Evolutionary conservation across 2,113 vertebrate genomes (phyloP), one percentile per base, ranked within the genome.

Genomic region (Triplophysa dalaica): DNA sequence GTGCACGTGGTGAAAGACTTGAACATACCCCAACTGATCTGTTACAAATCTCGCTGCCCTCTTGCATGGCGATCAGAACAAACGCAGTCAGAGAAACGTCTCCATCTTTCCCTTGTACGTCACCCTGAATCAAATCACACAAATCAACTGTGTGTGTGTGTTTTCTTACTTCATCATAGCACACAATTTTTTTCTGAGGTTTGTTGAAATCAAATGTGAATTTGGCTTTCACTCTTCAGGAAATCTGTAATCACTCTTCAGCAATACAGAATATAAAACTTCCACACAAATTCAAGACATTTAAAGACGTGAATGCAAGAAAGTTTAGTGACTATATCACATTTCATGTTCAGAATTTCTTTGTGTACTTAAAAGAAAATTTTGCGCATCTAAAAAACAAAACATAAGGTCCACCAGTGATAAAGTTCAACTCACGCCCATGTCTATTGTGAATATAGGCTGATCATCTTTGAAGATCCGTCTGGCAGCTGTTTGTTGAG

Each of bases 51-150:
- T 78, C 16, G 1, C 33, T 85, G 1, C 93, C 75, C 78, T 97
- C 96, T 62, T 92, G 79, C 77, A 98, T 83, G 0, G 96, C 91
- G 0, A 97, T 84, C 13, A 97, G 87, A 26, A 93, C 88, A 1
- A 98, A 98, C 17, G 97, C 94, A 0, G 96, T 97, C 81, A 97
- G 91, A 0, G 96, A 93, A 8, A 87, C 89, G 0, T 96, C 92
- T 0, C 93, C 89, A 19, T 92, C 90, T 0, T 45, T 17, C 0
- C 93, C 88, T 0, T 0, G 1, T 16, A 93, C 86, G 1, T 94
- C 92, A 0, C 95, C 96, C 96, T 98, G 54, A 0, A 83, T 2
- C 43, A 33, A 33, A 33, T 4, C 33, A 33, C 43, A 45, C 48
- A 26, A 2, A 33, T 33, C 33, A 33, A 33, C 33, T 6, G 6